Evolutionary conservation across 2,797 vertebrate species (phyloP), one percentile per base, ranked within the genome.

Genomic region (Cirrhinus mrigala): DNA sequence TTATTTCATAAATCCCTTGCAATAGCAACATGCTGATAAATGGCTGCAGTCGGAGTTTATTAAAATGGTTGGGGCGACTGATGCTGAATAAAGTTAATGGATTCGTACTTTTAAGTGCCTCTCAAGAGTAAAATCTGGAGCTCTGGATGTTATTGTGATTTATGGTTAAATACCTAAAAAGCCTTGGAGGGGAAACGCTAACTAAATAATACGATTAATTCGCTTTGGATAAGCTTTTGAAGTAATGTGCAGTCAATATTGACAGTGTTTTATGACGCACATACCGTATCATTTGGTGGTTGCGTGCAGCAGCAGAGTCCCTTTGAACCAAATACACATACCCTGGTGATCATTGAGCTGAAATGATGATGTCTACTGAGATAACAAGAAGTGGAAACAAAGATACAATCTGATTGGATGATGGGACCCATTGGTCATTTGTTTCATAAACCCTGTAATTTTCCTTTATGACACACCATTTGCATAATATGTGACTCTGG

Each of bases 41-140:
- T 56, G 62, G 62, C 62, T 50, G 50, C 62, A 81, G 54, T 60
- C 10, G 20, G 78, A 66, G 62, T n/a, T 27, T 80, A 52, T 80
- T 80, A 68, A 80, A 64, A 66, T 20, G 16, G 16, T 11, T 48
- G 77, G 15, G 44, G 56, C 22, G 37, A 79, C 75, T 29, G 16
- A 66, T 14, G 77, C 24, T 50, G 40, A 66, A 80, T 66, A 80
- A 66, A 80, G 16, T 80, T n/a, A 66, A 79, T 50, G 44, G 44
- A 48, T 80, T 79, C 18, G 20, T 79, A 33, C 24, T 66, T 79
- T 78, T 79, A 50, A 66, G 58, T 50, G 78, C 60, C 27, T 80
- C 60, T 66, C 60, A 20, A 16, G 60, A 66, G 78, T 64, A 16
- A 14, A 79, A 79, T 79, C 18, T 12, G 24, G 44, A 48, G 60